Conservation (phyloP, 37 sponge, comb jelly and placozoan species). For the Aplysina aerophoba region DNA sequence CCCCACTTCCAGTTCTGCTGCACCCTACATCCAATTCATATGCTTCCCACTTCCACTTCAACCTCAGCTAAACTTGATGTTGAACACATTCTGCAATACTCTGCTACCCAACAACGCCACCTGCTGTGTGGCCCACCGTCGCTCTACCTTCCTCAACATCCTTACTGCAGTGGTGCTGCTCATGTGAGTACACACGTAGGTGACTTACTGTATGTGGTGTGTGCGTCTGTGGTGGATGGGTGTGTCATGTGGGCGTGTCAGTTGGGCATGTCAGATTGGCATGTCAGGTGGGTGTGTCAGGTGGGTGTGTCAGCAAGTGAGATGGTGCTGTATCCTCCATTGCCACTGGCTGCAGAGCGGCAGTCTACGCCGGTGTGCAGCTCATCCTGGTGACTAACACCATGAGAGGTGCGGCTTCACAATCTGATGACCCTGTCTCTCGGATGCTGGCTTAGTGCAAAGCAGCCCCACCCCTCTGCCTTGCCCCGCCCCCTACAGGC, state of each 20-base stretch:
- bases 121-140: constrained; percentile 11
- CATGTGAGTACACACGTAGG: background rate
- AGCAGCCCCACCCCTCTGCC: background rate
- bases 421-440: background rate
- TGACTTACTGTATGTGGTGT: background rate
- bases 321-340: background rate
- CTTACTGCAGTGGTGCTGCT: background rate
- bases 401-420: background rate
- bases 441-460: background rate
- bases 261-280: no score
- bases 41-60: no score
- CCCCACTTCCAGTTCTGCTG: background rate
- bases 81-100: constrained; percentile 22
- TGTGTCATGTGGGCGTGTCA: no score
- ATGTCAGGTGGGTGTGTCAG: no score
- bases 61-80: background rate
- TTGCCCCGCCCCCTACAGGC: background rate
- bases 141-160: background rate
- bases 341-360: background rate
- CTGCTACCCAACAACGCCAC: background rate
- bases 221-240: no score
- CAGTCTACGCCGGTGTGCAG: constrained; percentile 10
- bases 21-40: no score
- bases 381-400: constrained; percentile 19
- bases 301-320: no score